A percentile compares a stretch with the other conserved stretches of the same genome.
Evolutionary conservation across 2,888 invertebrate genomes (phyloP).

Genomic region (Xestoiulus laeticollis): DNA sequence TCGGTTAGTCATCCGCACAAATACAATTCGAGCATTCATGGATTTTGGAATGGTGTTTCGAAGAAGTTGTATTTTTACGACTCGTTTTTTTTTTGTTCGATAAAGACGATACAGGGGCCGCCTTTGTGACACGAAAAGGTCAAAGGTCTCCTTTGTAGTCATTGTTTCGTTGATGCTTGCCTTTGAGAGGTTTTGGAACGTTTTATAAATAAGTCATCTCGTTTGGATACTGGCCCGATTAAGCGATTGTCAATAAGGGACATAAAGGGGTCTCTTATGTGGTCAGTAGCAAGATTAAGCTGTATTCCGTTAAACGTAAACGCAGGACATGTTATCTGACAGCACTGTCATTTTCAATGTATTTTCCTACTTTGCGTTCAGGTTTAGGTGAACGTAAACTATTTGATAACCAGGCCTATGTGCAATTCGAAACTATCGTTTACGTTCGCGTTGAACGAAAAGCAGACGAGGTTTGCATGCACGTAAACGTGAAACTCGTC

Average conservation of each 20-base stretch:
- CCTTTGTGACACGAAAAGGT: not conserved
- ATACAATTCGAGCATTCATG: slow-evolving; percentile 22
- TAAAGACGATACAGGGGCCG: not conserved
- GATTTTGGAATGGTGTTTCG: not conserved
- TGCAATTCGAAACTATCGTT: too few relatives aligned
- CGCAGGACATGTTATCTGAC: too few relatives aligned
- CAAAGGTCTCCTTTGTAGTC: not conserved
- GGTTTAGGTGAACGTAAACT: too few relatives aligned
- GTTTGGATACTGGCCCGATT: not conserved
- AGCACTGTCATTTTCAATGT: too few relatives aligned
- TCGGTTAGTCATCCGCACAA: slow-evolving; percentile 8
- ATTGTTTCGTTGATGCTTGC: not conserved
- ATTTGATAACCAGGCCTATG: too few relatives aligned
- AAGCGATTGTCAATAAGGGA: not conserved
- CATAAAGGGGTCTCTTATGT: too few relatives aligned
- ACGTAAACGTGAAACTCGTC: too few relatives aligned
- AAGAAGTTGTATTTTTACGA: not conserved
- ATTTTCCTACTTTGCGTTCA: too few relatives aligned
- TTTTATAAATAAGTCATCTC: not conserved
- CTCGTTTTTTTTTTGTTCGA: not conserved
- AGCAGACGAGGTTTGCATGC: too few relatives aligned
- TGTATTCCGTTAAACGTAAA: too few relatives aligned
- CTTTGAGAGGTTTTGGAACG: not conserved
- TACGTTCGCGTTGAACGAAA: too few relatives aligned
- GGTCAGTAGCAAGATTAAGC: too few relatives aligned